Percentiles rank a stretch among this genome's conserved stretches.
Evolutionary conservation across 23 tunicate genomes (phyloP).

Genomic region (Botrylloides violaceus): DNA sequence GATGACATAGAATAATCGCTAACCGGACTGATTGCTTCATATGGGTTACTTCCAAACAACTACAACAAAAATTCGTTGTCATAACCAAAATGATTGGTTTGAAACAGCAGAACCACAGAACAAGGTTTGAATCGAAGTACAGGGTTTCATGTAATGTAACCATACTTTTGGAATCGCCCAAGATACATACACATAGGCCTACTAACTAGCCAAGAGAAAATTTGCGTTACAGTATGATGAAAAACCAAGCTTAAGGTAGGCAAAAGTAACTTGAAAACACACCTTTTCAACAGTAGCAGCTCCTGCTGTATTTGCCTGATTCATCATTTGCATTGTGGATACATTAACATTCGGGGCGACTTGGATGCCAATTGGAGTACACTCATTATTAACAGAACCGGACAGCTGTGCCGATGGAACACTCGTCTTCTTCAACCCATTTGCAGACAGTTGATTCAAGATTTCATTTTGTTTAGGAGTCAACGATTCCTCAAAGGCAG

Average conservation of each 20-base stretch:
- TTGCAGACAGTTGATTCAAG: conserved; percentile 9
- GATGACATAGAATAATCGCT: conserved; percentile 35
- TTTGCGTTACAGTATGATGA: no score
- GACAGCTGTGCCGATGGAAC: neutral
- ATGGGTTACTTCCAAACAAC: no score
- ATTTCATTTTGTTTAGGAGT: conserved; percentile 12
- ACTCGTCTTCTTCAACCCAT: neutral
- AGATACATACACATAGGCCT: no score
- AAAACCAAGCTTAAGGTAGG: no score
- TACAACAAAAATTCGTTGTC: no score
- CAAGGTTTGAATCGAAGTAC: no score
- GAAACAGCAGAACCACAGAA: no score
- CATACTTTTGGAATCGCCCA: no score
- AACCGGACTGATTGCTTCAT: conserved; percentile 66
- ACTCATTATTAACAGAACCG: neutral
- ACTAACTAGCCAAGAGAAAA: no score
- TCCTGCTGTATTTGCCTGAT: conserved; percentile 9
- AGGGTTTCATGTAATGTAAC: no score
- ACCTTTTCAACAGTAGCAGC: conserved; percentile 18
- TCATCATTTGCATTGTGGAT: conserved; percentile 18
- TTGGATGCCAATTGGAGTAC: neutral
- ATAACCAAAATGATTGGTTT: no score
- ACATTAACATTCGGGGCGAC: neutral
- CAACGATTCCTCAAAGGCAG: neutral
- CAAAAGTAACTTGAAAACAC: no score